Evolutionary conservation across 2,113 vertebrate genomes (phyloP), one percentile per base, ranked within the genome.

Genomic region (Lepus americanus): DNA sequence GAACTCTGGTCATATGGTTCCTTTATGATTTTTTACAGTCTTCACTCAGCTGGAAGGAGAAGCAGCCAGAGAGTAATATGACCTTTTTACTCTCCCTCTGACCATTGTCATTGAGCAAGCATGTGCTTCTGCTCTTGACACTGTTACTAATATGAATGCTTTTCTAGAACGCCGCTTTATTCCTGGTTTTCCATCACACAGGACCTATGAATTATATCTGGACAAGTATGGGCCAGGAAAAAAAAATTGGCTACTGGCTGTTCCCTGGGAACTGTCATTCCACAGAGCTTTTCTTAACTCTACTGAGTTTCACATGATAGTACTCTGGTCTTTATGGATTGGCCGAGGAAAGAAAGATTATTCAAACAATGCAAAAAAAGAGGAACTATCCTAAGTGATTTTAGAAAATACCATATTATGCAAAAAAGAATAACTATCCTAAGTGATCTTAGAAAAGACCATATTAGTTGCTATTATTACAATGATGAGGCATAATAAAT

Each of bases 1-100:
- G 79, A 79, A 29, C 63, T 64, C 70, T 84, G 88, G n/a, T 19
- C 53, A 25, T 10, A 64, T 4, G 8, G 25, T 31, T 44, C 4
- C 13, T 6, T 10, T 25, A 22, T 55, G 92, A 3, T 59, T 85
- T 72, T 82, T 72, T 49, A 66, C 13, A 63, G 14, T 9, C 0
- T 39, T 22, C 1, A 3, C 10, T 59, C 17, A 39, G 9, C 19
- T 19, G 33, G 23, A 88, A 6, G 27, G 33, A 70, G 20, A 53
- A 7, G 16, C 23, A 11, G 5, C 5, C 64, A 19, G 16, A 51
- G 19, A 63, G 16, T 4, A 22, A 6, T 4, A 0, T 20, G 22
- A 53, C 0, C 5, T 2, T 66, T 64, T 36, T 23, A 10, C 59
- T 79, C 53, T 51, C 14, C 5, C 0, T 36, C 14, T 79, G 22